These are phyloP conservation scores for Beaufortia kweichowensis DNA, from an alignment of 2,113 vertebrate genomes.

Conservation along the genomic window DNA sequence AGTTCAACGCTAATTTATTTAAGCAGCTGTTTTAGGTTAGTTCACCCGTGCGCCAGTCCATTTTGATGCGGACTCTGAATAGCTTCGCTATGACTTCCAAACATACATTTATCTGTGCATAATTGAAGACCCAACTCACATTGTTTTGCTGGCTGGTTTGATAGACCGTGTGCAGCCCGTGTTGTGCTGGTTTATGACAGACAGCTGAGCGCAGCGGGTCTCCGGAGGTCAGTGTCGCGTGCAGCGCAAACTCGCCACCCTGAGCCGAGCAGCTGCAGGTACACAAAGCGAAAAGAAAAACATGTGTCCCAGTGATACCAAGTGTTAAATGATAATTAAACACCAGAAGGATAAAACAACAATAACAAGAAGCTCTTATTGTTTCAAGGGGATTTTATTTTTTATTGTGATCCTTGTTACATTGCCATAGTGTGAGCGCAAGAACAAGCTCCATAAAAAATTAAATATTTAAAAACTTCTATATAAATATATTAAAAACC, in stretches of 20 bases:
- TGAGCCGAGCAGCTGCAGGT: conserved; percentile 9
- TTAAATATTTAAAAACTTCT: too few relatives aligned
- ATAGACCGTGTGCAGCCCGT: background rate
- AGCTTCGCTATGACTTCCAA: background rate
- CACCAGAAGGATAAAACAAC: background rate
- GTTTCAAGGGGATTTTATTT: background rate
- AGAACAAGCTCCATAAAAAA: too few relatives aligned
- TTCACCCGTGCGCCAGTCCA: conserved; percentile 63
- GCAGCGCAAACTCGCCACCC: conserved; percentile 56
- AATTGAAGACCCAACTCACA: background rate
- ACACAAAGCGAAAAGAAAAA: background rate
- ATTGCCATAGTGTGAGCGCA: background rate
- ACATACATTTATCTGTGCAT: background rate
- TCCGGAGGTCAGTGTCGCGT: conserved; percentile 16
- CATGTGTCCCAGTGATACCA: background rate
- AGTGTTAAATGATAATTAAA: background rate
- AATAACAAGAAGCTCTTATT: background rate
- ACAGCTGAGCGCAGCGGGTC: background rate
- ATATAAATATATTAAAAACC: too few relatives aligned
- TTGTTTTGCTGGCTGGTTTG: background rate
- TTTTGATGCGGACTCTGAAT: conserved; percentile 49
- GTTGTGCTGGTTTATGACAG: conserved; percentile 20
- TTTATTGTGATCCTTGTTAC: background rate
- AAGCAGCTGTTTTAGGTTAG: conserved; percentile 55
- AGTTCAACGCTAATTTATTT: background rate